These are phyloP conservation scores for Zelostemma sp. DNA, from an alignment of 1,140 invertebrate genomes.

Conservation along the genomic window DNA sequence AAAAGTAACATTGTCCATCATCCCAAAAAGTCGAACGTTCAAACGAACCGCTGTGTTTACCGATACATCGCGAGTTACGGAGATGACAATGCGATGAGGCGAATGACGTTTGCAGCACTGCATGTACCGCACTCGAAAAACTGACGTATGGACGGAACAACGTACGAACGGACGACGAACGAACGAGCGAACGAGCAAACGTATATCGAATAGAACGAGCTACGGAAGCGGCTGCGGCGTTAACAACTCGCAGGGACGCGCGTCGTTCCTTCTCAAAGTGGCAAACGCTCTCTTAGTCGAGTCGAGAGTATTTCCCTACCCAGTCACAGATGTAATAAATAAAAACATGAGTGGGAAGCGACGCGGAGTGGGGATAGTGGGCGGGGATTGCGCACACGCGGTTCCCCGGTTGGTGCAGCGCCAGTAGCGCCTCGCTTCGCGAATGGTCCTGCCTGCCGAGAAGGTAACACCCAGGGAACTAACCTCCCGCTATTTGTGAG, in stretches of 20 bases:
- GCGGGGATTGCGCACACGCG: constrained; percentile 60
- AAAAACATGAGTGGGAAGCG: constrained; percentile 74
- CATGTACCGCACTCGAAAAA: constrained; percentile 17
- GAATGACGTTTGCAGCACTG: constrained; percentile 14
- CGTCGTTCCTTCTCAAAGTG: constrained; percentile 71
- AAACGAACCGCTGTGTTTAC: constrained; percentile 6
- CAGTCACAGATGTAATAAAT: constrained; percentile 78
- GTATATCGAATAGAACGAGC: constrained; percentile 20
- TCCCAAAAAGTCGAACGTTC: constrained; percentile 15
- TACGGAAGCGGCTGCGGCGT: constrained; percentile 57
- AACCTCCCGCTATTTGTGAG: constrained; percentile 22
- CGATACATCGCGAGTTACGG: constrained; percentile 9
- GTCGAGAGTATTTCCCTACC: constrained; percentile 71
- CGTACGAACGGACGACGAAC: constrained; percentile 14
- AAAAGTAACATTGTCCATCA: constrained; percentile 45
- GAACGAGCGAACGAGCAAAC: constrained; percentile 16
- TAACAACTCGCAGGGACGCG: constrained; percentile 66
- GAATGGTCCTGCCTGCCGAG: constrained; percentile 42
- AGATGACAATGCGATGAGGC: constrained; percentile 3
- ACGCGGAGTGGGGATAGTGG: constrained; percentile 54
- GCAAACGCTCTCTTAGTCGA: constrained; percentile 72
- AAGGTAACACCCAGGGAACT: constrained; percentile 49
- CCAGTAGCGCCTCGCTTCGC: constrained; percentile 39
- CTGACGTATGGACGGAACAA: constrained; percentile 11
- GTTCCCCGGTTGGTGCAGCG: constrained; percentile 54